These are phyloP conservation scores for Macrobrachium rosenbergii DNA, from an alignment of 1,140 invertebrate genomes.

Conservation along the genomic window DNA sequence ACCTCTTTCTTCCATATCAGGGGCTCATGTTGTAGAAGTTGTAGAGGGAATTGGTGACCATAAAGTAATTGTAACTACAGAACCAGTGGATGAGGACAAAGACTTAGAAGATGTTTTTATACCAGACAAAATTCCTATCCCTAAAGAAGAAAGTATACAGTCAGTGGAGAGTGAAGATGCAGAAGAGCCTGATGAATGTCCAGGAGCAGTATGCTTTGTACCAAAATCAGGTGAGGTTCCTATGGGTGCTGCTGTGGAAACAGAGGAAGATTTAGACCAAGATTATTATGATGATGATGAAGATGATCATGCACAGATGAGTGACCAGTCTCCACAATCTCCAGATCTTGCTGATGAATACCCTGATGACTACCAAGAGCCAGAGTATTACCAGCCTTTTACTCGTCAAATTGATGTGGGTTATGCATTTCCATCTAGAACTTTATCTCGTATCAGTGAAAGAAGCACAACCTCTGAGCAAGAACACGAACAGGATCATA, in stretches of 20 bases:
- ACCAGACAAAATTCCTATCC: neutral
- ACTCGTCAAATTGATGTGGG: constrained; percentile 67
- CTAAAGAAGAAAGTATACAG: constrained; percentile 11
- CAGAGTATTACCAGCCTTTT: constrained; percentile 64
- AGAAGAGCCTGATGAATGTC: constrained; percentile 8
- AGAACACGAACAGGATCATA: constrained; percentile 70
- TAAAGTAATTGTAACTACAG: constrained; percentile 30
- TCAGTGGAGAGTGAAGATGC: constrained; percentile 16
- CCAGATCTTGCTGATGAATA: constrained; percentile 66
- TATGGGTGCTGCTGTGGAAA: constrained; percentile 57
- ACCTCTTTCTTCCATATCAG: constrained; percentile 49
- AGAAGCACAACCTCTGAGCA: constrained; percentile 88
- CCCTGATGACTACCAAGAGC: constrained; percentile 66
- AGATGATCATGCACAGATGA: constrained; percentile 66
- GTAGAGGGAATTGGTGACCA: constrained; percentile 39
- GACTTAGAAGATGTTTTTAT: constrained; percentile 18
- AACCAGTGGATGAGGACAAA: constrained; percentile 21
- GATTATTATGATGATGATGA: constrained; percentile 62
- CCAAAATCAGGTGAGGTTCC: constrained; percentile 26
- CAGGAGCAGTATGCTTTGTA: neutral
- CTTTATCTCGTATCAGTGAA: constrained; percentile 87
- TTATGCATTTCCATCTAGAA: constrained; percentile 78
- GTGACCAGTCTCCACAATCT: constrained; percentile 66
- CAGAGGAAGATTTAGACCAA: constrained; percentile 47
- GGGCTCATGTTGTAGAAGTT: constrained; percentile 52